Evolutionary conservation across 2,888 invertebrate genomes (phyloP).

Genomic region (Bellardia bayeri): DNA sequence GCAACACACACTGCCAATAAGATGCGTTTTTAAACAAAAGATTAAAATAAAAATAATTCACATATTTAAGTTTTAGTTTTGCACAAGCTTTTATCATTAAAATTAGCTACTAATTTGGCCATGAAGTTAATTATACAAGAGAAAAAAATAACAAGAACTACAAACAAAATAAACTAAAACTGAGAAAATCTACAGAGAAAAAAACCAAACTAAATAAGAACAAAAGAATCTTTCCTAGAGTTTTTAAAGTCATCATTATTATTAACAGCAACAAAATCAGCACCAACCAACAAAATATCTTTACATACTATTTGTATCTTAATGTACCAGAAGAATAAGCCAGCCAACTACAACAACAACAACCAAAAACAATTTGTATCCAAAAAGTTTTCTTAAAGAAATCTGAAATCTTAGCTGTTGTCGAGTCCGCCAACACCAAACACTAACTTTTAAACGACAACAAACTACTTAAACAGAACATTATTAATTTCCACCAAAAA

Average conservation of each 20-base stretch:
- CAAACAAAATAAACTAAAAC: slow-evolving; percentile 16
- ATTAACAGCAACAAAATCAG: slow-evolving; percentile 16
- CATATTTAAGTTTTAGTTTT: slow-evolving; percentile 11
- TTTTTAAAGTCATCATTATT: slow-evolving; percentile 47
- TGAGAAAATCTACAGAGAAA: background rate
- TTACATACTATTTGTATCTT: background rate
- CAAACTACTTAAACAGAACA: slow-evolving; percentile 32
- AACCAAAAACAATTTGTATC: slow-evolving; percentile 14
- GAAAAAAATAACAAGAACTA: background rate
- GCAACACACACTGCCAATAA: background rate
- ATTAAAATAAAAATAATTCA: background rate
- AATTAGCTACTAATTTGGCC: slow-evolving; percentile 60
- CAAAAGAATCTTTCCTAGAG: slow-evolving; percentile 38
- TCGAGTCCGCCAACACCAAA: slow-evolving; percentile 24
- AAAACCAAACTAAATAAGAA: background rate
- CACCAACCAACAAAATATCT: background rate
- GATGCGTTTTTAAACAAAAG: slow-evolving; percentile 6
- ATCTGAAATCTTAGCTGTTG: background rate
- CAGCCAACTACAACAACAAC: background rate
- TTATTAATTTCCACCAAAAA: slow-evolving; percentile 8
- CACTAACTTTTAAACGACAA: slow-evolving; percentile 51
- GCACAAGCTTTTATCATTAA: slow-evolving; percentile 52
- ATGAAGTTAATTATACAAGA: slow-evolving; percentile 58
- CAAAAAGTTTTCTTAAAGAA: slow-evolving; percentile 26
- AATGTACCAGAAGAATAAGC: slow-evolving; percentile 17